These are phyloP conservation scores for Eremophila alpestris DNA, from an alignment of 2,797 vertebrate species.

Conservation along the genomic window DNA sequence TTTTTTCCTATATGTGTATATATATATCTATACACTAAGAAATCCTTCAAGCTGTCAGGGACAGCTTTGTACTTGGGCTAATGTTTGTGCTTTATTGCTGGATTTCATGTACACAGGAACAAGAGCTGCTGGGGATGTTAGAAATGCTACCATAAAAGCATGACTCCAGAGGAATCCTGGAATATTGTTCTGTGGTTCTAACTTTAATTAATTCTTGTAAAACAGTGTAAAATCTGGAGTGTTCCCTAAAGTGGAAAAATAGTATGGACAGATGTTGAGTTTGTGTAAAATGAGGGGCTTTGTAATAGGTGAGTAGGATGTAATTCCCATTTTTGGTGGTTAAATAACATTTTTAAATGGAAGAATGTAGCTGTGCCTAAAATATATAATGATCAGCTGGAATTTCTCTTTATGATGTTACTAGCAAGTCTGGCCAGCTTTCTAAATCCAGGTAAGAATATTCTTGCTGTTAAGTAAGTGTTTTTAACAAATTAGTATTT, in stretches of 20 bases:
- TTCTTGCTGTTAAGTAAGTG: background rate
- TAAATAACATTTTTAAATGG: background rate
- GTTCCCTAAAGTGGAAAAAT: background rate
- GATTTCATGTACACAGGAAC: background rate
- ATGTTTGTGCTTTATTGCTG: background rate
- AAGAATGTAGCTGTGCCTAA: background rate
- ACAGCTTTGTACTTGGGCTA: background rate
- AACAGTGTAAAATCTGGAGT: background rate
- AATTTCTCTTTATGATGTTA: background rate
- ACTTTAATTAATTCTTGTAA: background rate
- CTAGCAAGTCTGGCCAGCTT: background rate
- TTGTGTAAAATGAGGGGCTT: background rate
- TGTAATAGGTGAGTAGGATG: background rate
- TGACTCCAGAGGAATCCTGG: rapidly evolving
- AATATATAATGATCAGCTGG: too few species aligned
- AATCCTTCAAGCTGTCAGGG: background rate
- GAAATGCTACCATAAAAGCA: background rate
- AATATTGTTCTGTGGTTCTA: background rate
- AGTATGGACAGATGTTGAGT: too few species aligned
- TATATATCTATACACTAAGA: background rate
- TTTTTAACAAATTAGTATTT: background rate
- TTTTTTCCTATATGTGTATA: background rate
- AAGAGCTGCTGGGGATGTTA: background rate
- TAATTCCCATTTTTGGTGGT: background rate
- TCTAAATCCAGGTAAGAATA: background rate